A percentile compares a stretch with the other conserved stretches of the same genome.
Conservation (phyloP, 2,113 vertebrate genomes). For the Bubo bubo region DNA sequence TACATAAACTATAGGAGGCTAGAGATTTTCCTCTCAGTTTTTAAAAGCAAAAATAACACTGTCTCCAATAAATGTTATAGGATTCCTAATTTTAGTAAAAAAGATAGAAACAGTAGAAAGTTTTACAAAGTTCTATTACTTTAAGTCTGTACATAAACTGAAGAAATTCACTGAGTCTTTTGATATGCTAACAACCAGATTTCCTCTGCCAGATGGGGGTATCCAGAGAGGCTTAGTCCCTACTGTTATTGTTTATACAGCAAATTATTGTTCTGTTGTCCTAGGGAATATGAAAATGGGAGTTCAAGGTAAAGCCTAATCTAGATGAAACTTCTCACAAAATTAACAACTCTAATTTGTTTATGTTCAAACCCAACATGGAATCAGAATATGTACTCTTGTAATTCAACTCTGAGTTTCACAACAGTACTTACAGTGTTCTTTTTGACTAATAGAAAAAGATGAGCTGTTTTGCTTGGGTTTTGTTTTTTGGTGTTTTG, state of each 20-base stretch:
- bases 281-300: slow-evolving; percentile 49
- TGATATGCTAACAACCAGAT: slow-evolving; percentile 65
- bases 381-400: neutral
- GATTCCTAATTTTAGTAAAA: neutral
- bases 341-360: slow-evolving; percentile 57
- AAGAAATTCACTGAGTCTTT: slow-evolving; percentile 28
- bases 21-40: neutral
- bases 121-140: slow-evolving; percentile 51
- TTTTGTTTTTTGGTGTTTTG: neutral
- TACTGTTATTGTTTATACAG: slow-evolving; percentile 71
- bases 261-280: slow-evolving; percentile 71
- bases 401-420: neutral
- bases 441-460: neutral
- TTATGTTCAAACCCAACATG: neutral
- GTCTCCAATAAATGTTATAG: neutral
- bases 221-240: slow-evolving; percentile 61
- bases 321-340: slow-evolving; percentile 51
- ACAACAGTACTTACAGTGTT: neutral
- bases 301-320: slow-evolving; percentile 61
- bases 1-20: neutral
- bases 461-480: neutral
- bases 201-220: slow-evolving; percentile 59
- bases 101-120: neutral
- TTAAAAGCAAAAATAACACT: neutral
- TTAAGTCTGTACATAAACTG: slow-evolving; percentile 9